Conservation (phyloP, 1,140 invertebrate species). For the Scaptomyza graminum region DNA sequence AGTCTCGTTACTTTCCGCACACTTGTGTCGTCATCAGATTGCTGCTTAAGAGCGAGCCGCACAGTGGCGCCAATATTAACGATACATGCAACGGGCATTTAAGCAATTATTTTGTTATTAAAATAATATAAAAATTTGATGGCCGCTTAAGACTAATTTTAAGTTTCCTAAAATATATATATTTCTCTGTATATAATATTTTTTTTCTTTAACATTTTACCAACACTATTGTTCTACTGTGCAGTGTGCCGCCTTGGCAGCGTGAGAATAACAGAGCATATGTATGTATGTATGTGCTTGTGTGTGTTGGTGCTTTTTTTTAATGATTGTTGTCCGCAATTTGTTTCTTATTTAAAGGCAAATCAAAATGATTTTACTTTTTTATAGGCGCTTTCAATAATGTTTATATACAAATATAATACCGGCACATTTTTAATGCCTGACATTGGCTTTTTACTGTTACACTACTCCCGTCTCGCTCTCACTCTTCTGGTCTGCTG, state of each 20-base stretch:
- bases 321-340: constrained; percentile 64
- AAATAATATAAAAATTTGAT: no score
- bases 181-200: background rate
- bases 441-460: constrained; percentile 25
- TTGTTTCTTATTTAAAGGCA: constrained; percentile 56
- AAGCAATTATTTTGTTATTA: background rate
- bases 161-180: no score
- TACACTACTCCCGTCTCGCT: constrained; percentile 5
- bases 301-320: constrained; percentile 29
- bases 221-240: constrained; percentile 40
- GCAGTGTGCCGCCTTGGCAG: constrained; percentile 19
- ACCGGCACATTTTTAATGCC: constrained; percentile 32
- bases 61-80: constrained; percentile 49
- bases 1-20: constrained; percentile 78
- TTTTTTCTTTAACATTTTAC: background rate
- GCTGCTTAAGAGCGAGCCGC: constrained; percentile 47
- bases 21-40: constrained; percentile 82
- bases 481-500: background rate
- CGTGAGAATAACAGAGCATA: constrained; percentile 43
- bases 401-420: constrained; percentile 34
- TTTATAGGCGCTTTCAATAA: constrained; percentile 65
- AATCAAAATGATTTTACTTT: constrained; percentile 69
- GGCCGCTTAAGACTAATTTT: no score
- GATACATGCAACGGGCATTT: constrained; percentile 27
- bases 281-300: constrained; percentile 26